Conservation (phyloP, 2,113 vertebrate species). For the Zosterops borbonicus region DNA sequence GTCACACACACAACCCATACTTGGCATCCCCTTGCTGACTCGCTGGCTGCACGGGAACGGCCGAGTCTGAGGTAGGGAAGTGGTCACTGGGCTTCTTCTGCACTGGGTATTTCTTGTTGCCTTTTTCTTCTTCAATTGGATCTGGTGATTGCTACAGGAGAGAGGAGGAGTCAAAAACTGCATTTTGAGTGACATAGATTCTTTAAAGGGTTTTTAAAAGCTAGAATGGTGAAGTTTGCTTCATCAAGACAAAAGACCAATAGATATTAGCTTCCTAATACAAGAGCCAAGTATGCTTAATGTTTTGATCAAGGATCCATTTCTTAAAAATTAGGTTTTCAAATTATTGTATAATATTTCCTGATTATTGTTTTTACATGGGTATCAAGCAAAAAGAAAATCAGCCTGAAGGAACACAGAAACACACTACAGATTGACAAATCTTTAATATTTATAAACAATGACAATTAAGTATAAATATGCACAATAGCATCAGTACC, state of each 20-base stretch:
- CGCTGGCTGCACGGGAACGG: not conserved
- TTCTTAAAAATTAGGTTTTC: not conserved
- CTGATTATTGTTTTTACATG: not conserved
- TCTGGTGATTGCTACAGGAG: constrained; percentile 45
- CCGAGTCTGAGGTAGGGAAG: constrained; percentile 38
- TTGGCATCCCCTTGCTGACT: constrained; percentile 81
- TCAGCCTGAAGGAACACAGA: not conserved
- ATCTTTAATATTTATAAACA: not conserved
- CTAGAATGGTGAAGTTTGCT: not conserved
- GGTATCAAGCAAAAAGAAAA: not conserved
- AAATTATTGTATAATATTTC: not conserved
- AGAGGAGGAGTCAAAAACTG: not conserved
- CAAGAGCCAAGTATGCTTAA: not conserved
- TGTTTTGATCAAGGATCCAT: not conserved
- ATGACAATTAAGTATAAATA: not conserved
- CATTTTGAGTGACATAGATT: not conserved
- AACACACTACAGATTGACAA: not conserved
- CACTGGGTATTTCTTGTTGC: constrained; percentile 62
- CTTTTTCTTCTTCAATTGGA: constrained; percentile 31
- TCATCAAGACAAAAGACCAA: not conserved
- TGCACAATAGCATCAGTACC: constrained; percentile 29
- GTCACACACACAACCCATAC: constrained; percentile 65
- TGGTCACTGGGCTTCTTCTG: constrained; percentile 75
- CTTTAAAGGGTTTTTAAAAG: not conserved
- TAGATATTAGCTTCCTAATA: not conserved